Evolutionary conservation across 2,888 invertebrate genomes (phyloP).

Genomic region (Platycheirus rosarum): DNA sequence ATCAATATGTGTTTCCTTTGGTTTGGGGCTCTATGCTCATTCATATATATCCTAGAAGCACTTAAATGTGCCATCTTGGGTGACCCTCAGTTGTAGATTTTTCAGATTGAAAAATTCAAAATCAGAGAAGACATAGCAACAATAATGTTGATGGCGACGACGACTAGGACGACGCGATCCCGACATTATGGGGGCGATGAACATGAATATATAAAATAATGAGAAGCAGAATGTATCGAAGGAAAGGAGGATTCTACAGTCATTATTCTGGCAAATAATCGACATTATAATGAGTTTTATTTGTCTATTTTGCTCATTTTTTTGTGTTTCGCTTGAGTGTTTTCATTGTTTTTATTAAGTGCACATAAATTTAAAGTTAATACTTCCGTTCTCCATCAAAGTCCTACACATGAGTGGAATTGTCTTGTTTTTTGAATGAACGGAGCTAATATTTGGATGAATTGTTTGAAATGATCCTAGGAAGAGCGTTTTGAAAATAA

Average conservation of each 20-base stretch:
- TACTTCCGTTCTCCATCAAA: conserved; percentile 71
- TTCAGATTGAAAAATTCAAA: conserved; percentile 62
- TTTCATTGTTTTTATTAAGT: conserved; percentile 45
- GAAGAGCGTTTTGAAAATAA: background rate
- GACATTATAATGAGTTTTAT: conserved; percentile 64
- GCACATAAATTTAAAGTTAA: conserved; percentile 60
- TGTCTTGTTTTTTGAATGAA: conserved; percentile 24
- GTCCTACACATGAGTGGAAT: conserved; percentile 61
- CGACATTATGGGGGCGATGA: conserved; percentile 50
- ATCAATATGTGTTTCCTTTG: conserved; percentile 17
- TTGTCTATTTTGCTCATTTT: conserved; percentile 40
- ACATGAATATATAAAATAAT: conserved; percentile 40
- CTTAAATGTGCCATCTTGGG: conserved; percentile 71
- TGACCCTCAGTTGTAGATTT: conserved; percentile 67
- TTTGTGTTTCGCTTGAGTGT: conserved; percentile 26
- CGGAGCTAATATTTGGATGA: conserved; percentile 35
- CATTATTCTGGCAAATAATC: conserved; percentile 67
- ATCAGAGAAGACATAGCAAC: conserved; percentile 52
- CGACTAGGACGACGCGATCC: conserved; percentile 11
- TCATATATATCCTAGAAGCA: conserved; percentile 56
- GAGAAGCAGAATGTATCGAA: background rate
- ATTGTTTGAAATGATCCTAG: background rate
- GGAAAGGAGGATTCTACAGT: conserved; percentile 23
- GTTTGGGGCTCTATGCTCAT: conserved; percentile 41
- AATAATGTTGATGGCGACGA: conserved; percentile 25